A percentile compares a stretch with the other conserved stretches of the same genome.
Evolutionary conservation across 2,113 vertebrate species (phyloP).

Genomic region (Phrynosoma platyrhinos): DNA sequence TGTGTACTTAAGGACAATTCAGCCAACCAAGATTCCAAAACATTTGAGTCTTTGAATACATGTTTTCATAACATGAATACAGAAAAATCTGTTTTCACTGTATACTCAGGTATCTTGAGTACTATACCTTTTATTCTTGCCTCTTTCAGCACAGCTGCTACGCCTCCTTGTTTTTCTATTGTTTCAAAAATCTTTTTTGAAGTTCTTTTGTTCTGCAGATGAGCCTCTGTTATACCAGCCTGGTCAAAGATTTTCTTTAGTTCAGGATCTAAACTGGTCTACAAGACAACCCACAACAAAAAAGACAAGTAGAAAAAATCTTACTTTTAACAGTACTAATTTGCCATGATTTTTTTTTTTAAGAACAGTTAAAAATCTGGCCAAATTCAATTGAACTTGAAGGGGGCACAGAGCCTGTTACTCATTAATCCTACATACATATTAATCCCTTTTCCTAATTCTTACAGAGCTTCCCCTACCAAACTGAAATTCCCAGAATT

Average conservation of each 20-base stretch:
- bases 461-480: background rate
- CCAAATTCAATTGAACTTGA: background rate
- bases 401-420: too few relatives aligned
- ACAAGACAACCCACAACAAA: background rate
- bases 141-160: slow-evolving; percentile 42
- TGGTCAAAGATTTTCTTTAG: slow-evolving; percentile 41
- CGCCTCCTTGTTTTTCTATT: slow-evolving; percentile 41
- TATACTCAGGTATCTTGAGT: background rate
- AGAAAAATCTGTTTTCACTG: background rate
- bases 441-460: background rate
- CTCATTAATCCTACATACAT: background rate
- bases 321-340: background rate
- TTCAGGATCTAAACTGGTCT: slow-evolving; percentile 42
- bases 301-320: background rate
- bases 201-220: slow-evolving; percentile 32
- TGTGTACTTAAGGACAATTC: background rate
- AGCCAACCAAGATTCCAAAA: background rate
- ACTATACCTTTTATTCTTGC: slow-evolving; percentile 34
- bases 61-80: background rate
- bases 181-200: slow-evolving; percentile 37
- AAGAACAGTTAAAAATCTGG: background rate
- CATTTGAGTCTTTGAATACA: background rate
- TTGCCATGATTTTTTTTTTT: background rate
- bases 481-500: background rate
- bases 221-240: slow-evolving; percentile 44